phyloP scores from a whole-genome alignment of 2,797 vertebrate species.

The Pachyuromys duprasi region DNA sequence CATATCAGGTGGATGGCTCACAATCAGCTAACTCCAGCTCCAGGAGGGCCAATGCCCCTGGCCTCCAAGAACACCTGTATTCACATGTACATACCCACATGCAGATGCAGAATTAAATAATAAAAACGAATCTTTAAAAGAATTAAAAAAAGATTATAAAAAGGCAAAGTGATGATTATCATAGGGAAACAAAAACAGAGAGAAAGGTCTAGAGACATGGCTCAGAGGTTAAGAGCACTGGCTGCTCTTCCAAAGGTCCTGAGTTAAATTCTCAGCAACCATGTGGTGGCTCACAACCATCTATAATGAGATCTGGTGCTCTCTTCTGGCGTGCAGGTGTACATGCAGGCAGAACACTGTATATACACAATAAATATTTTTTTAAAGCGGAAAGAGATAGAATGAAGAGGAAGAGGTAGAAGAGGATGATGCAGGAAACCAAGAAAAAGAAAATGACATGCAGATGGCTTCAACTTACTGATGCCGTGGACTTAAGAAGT shows the following conservation, averaged over 20 bases:
- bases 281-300: too few species aligned
- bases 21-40: not conserved
- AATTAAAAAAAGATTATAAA: not conserved
- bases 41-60: not conserved
- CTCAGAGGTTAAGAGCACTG: too few species aligned
- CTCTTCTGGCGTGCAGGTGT: too few species aligned
- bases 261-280: too few species aligned
- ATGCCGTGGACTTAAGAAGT: not conserved
- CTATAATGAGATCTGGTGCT: too few species aligned
- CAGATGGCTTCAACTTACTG: not conserved
- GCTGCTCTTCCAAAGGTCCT: too few species aligned
- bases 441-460: not conserved
- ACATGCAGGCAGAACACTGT: too few species aligned
- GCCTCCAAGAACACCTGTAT: not conserved
- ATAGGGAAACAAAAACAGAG: not conserved
- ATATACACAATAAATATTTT: too few species aligned
- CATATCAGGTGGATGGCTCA: not conserved
- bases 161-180: not conserved
- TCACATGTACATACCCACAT: not conserved
- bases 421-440: not conserved
- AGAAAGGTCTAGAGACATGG: too few species aligned
- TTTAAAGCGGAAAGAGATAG: not conserved
- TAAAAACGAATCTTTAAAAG: not conserved
- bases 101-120: not conserved
- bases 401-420: not conserved